phyloP scores from a whole-genome alignment of 1,140 invertebrate species.

The Aphaenogaster floridana region DNA sequence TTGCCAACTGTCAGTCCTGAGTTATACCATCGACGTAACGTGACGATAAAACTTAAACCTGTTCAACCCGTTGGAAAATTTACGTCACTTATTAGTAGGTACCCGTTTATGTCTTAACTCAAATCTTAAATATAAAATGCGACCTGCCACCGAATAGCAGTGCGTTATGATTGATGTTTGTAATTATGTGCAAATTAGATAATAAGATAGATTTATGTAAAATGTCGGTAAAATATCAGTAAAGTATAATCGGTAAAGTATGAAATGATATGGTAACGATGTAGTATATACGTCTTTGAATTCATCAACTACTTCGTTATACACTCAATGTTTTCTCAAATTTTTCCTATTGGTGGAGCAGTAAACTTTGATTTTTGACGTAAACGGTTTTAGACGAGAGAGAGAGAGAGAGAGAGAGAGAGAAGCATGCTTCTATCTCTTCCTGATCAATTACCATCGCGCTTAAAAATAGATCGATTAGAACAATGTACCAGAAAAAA shows the following conservation, averaged over 20 bases:
- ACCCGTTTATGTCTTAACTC: conserved; percentile 40
- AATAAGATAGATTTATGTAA: neutral
- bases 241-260: neutral
- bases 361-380: neutral
- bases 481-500: neutral
- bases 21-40: neutral
- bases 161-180: neutral
- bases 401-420: no score
- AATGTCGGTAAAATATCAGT: neutral
- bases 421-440: neutral
- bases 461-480: neutral
- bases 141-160: neutral
- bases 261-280: neutral
- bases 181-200: neutral
- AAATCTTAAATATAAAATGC: conserved; percentile 9
- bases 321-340: neutral
- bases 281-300: neutral
- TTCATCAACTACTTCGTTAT: neutral
- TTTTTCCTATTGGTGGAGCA: neutral
- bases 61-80: conserved; percentile 55
- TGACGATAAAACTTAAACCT: conserved; percentile 30
- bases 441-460: neutral
- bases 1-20: neutral
- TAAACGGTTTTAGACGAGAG: no score
- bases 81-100: conserved; percentile 51